These are phyloP conservation scores for Raja brachyura DNA, from an alignment of 2,113 vertebrate genomes.

Conservation along the genomic window DNA sequence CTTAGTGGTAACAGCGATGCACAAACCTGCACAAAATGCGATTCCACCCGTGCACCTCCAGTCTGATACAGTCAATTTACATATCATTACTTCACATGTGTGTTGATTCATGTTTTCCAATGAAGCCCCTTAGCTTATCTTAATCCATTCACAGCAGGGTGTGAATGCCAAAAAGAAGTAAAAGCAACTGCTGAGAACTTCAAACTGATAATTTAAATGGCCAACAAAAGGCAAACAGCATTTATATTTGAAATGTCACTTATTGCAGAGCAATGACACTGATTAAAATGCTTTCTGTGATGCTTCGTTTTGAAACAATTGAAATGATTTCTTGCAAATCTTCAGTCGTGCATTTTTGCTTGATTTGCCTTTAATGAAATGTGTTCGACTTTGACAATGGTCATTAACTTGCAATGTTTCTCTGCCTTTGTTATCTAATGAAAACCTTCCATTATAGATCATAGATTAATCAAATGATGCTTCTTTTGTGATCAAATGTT, in stretches of 20 bases:
- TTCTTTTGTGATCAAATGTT: background rate
- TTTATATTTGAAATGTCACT: background rate
- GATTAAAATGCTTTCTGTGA: background rate
- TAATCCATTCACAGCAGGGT: background rate
- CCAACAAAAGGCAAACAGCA: background rate
- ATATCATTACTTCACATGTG: background rate
- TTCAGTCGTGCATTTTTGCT: background rate
- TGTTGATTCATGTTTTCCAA: background rate
- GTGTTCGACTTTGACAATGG: background rate
- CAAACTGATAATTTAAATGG: background rate
- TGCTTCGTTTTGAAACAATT: background rate
- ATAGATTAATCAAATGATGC: background rate
- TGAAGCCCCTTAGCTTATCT: background rate
- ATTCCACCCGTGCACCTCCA: background rate
- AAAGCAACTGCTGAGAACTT: background rate
- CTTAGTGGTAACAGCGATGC: background rate
- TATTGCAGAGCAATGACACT: background rate
- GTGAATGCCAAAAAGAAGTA: background rate
- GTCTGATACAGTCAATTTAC: background rate
- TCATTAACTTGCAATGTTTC: background rate
- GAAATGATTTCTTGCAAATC: background rate
- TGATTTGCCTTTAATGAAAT: background rate
- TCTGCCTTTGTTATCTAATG: background rate
- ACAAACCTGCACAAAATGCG: background rate
- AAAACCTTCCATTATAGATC: background rate